Base-by-base conservation (phyloP, 2,113 vertebrate genomes). In the rat (Rattus norvegicus) region DNA sequence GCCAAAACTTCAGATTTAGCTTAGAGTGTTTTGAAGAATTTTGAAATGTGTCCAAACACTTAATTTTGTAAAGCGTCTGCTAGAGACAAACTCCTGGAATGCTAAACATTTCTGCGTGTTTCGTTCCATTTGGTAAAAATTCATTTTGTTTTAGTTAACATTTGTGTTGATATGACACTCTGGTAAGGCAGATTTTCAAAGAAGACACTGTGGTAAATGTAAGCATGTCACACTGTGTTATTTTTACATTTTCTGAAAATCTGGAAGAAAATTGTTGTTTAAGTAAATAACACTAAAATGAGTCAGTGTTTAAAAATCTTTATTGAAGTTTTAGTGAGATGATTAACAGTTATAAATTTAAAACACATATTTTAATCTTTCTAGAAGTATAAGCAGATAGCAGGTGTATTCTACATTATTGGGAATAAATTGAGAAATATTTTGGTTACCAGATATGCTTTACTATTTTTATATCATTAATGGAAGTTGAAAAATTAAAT, bases 51-150 rank as follows among this genome's bases (percentile, higher is more conserved):
- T 95, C 95, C 96, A 97, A 97, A 95, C 85, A 96, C 89, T 95
- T 97, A 94, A 98, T 98, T 98, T 98, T 97, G 79, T 95, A 97
- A 97, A 98, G 97, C 98, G 98, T 98, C 98, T 98, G 97, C 96
- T 98, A 88, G 16, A 56, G 67, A 92, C 77, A 43, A 97, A 90
- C 79, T 97, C 65, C 89, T 97, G 56, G 91, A 98, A 97, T 16
- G 3, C 16, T 97, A 95, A 98, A 95, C 84, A 97, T 97, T 96
- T 96, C 54, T 91, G 33, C 94, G 30, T 87, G 43, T 92, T 98
- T 14, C 59, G 88, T 1, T 95, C 52, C 61, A 89, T 49, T 92
- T 17, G 88, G 33, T 96, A 84, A 97, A 91, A 97, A 92, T 3
- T 96, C 14, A 59, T 26, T 95, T 95, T 97, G 76, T 75, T 88